Evolutionary conservation across 2,888 invertebrate species (phyloP).

Genomic region (Calliphora vomitoria): DNA sequence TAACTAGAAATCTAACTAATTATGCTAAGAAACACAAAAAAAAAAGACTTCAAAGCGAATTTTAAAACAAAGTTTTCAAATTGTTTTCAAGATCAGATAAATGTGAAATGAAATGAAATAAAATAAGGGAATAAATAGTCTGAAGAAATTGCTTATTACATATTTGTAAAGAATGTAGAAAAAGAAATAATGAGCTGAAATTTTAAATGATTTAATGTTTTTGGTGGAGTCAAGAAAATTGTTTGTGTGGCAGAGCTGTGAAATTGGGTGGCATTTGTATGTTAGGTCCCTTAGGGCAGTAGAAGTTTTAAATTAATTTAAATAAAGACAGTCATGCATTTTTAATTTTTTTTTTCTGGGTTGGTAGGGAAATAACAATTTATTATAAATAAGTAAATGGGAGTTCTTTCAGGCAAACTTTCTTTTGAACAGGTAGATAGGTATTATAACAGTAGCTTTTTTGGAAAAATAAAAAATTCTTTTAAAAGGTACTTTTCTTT

Average conservation of each 20-base stretch:
- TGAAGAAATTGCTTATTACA: not conserved
- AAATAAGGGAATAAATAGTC: not conserved
- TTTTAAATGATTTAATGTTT: not conserved
- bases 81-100: slow-evolving; percentile 55
- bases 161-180: not conserved
- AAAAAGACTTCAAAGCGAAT: slow-evolving; percentile 24
- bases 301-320: not conserved
- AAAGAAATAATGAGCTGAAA: not conserved
- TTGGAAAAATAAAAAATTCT: no score
- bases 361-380: no score
- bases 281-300: no score
- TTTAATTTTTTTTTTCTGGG: no score
- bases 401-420: no score
- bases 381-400: no score
- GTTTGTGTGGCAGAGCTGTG: not conserved
- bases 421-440: no score
- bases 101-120: not conserved
- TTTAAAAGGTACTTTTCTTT: no score
- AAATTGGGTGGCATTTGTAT: not conserved
- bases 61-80: slow-evolving; percentile 23
- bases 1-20: slow-evolving; percentile 59
- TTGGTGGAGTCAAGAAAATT: not conserved
- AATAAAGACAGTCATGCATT: no score
- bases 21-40: slow-evolving; percentile 8
- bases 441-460: no score